These are phyloP conservation scores for Dryobotodes eremita DNA, from an alignment of 2,888 invertebrate genomes.

Conservation along the genomic window DNA sequence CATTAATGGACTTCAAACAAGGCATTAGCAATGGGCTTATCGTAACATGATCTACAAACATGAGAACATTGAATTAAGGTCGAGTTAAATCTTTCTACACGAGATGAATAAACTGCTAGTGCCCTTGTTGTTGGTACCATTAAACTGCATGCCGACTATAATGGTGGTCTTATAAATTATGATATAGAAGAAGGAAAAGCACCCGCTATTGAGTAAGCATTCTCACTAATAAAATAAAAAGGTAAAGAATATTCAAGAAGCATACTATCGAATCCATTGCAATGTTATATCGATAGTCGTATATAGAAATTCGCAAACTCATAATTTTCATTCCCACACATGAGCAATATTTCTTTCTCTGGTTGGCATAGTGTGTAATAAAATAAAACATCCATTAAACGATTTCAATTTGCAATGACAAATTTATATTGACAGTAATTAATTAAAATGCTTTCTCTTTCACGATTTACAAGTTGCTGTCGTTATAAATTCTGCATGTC, in stretches of 20 bases:
- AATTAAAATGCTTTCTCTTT: slow-evolving; percentile 42
- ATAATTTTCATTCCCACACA: background rate
- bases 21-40: slow-evolving; percentile 42
- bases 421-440: slow-evolving; percentile 26
- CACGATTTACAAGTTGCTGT: background rate
- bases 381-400: background rate
- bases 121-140: slow-evolving; percentile 1
- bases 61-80: slow-evolving; percentile 47
- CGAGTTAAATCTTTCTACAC: slow-evolving; percentile 37
- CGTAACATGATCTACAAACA: slow-evolving; percentile 63
- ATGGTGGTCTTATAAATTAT: background rate
- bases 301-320: background rate
- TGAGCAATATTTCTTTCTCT: background rate
- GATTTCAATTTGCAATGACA: slow-evolving; percentile 36
- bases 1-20: slow-evolving; percentile 51
- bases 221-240: background rate
- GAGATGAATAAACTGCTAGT: slow-evolving; percentile 27
- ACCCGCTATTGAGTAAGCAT: background rate
- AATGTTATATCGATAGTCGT: background rate
- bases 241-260: too few species aligned
- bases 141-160: background rate
- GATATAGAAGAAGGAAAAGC: too few species aligned
- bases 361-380: background rate
- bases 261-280: background rate
- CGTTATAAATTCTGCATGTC: slow-evolving; percentile 32